A percentile compares a stretch with the other conserved stretches of the same genome.
These are phyloP conservation scores for Nycticebus coucang DNA, from an alignment of 2,113 vertebrate species.

Conservation along the genomic window DNA sequence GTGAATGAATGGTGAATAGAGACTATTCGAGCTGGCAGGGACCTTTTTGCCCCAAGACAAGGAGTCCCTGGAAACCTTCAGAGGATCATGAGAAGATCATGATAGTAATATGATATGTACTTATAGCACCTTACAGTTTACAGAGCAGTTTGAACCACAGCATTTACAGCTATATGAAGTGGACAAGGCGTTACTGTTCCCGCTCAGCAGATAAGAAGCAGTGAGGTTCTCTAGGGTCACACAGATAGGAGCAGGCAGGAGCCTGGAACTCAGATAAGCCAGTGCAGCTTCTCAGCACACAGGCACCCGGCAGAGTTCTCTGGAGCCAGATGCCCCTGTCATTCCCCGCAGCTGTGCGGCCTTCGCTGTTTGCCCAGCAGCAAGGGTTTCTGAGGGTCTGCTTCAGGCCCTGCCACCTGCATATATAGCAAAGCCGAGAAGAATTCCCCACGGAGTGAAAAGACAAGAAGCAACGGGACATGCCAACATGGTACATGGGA, in stretches of 20 bases:
- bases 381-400: neutral
- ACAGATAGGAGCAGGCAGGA: neutral
- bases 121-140: neutral
- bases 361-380: neutral
- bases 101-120: neutral
- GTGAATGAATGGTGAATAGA: neutral
- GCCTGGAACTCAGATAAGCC: neutral
- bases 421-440: neutral
- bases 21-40: neutral
- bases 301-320: neutral
- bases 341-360: neutral
- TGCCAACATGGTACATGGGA: too few species aligned
- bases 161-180: neutral
- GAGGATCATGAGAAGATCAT: neutral
- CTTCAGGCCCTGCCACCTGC: neutral
- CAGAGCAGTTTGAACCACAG: neutral
- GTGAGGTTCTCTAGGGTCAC: neutral
- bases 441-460: neutral
- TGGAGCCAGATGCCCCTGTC: neutral
- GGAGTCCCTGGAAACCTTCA: neutral
- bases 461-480: neutral
- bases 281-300: neutral
- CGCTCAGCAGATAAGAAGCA: neutral
- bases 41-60: neutral
- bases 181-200: neutral